Conservation (phyloP, 2,113 vertebrate genomes). For the Genyomyrus donnyi region DNA sequence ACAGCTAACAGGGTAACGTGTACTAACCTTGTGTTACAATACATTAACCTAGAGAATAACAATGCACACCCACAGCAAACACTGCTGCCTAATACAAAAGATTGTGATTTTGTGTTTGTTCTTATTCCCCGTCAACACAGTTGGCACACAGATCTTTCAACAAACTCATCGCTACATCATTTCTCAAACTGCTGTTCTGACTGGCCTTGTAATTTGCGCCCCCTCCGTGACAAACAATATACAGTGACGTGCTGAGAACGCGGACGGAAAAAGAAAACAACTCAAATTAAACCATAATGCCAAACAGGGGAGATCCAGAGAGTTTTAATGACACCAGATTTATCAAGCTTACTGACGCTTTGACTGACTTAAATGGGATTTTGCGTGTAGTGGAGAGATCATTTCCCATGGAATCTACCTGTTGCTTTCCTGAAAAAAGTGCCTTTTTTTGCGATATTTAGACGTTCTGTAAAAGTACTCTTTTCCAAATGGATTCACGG, state of each 20-base stretch:
- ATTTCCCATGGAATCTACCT: conserved; percentile 17
- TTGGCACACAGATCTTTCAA: background rate
- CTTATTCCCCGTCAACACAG: background rate
- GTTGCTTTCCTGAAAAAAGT: background rate
- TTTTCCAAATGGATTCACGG: background rate
- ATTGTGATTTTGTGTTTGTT: background rate
- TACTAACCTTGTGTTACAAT: background rate
- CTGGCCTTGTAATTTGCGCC: background rate
- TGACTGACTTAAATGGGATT: conserved; percentile 18
- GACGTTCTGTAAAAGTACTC: background rate
- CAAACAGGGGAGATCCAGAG: conserved; percentile 17
- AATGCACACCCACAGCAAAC: background rate
- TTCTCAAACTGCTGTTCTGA: background rate
- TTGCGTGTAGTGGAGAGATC: conserved; percentile 4
- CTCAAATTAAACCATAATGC: conserved; percentile 7
- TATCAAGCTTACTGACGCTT: conserved; percentile 11
- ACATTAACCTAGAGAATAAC: background rate
- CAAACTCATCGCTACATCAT: background rate
- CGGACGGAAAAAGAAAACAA: background rate
- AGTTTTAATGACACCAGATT: conserved; percentile 16
- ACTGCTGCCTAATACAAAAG: background rate
- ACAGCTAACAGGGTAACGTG: background rate
- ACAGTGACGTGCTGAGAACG: background rate
- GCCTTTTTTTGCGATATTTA: background rate
- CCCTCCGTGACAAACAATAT: background rate